Conservation (phyloP, 2,888 invertebrate species). For the Pyrrhia umbra region DNA sequence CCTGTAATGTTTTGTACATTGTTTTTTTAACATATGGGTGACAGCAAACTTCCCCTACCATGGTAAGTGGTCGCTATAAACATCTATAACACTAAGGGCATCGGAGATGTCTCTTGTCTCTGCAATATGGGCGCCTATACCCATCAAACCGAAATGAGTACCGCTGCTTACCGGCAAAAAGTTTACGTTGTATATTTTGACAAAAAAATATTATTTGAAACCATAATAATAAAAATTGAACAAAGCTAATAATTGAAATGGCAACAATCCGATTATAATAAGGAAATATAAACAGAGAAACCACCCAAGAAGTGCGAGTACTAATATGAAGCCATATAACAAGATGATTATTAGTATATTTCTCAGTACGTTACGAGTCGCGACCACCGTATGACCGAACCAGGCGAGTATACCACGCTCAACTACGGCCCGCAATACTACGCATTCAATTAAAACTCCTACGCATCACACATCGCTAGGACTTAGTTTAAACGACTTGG, state of each 20-base stretch:
- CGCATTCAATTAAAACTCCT: constrained; percentile 42
- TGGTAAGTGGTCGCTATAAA: too few relatives aligned
- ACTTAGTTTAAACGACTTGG: constrained; percentile 7
- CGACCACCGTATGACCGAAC: constrained; percentile 8
- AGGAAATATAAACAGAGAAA: constrained; percentile 34
- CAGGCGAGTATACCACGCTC: constrained; percentile 32
- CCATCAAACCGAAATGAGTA: not conserved
- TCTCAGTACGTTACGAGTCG: constrained; percentile 15
- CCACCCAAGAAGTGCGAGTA: constrained; percentile 25
- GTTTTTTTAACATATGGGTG: not conserved
- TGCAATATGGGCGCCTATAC: too few relatives aligned
- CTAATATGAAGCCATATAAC: constrained; percentile 32
- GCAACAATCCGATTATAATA: not conserved
- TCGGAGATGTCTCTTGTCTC: too few relatives aligned
- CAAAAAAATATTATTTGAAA: too few relatives aligned
- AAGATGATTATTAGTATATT: constrained; percentile 27
- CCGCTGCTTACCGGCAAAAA: too few relatives aligned
- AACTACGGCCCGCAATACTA: constrained; percentile 22
- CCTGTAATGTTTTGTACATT: constrained; percentile 42
- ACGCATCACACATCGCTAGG: constrained; percentile 39
- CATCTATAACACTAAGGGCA: too few relatives aligned
- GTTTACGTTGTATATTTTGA: too few relatives aligned
- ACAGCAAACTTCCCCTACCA: too few relatives aligned
- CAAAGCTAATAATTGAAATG: not conserved
- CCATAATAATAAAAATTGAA: not conserved